Evolutionary conservation across 2,888 invertebrate genomes (phyloP).

Genomic region (Incurvaria masculella): DNA sequence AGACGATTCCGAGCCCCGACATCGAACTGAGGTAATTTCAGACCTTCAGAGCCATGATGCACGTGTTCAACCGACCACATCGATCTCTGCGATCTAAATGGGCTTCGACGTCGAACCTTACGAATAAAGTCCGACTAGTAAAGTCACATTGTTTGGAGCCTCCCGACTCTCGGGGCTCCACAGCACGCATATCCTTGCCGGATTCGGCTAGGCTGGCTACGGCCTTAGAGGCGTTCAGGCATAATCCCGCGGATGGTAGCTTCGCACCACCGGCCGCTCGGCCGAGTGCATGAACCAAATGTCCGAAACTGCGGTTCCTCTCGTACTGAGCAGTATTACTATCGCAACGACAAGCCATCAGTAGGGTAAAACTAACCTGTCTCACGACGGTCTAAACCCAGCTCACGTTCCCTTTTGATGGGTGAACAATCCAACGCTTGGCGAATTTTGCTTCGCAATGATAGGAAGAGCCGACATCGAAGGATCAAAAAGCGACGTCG

Average conservation of each 20-base stretch:
- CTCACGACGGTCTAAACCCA: slow-evolving; percentile 65
- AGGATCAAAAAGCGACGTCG: slow-evolving; percentile 68
- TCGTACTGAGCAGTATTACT: slow-evolving; percentile 55
- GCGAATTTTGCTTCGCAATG: slow-evolving; percentile 70
- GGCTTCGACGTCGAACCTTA: slow-evolving; percentile 34
- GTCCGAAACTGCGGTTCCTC: slow-evolving; percentile 60
- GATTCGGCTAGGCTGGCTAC: slow-evolving; percentile 59
- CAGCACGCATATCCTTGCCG: slow-evolving; percentile 37
- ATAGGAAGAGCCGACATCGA: slow-evolving; percentile 75
- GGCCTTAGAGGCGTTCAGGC: slow-evolving; percentile 59
- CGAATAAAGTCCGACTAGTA: slow-evolving; percentile 27
- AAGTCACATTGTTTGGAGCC: slow-evolving; percentile 45
- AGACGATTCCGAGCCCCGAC: too few relatives aligned
- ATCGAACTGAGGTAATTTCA: slow-evolving; percentile 22
- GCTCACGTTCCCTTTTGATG: slow-evolving; percentile 64
- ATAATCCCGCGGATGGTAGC: slow-evolving; percentile 64
- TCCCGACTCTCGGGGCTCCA: slow-evolving; percentile 40
- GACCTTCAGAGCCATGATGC: slow-evolving; percentile 23
- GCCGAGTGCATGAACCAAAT: slow-evolving; percentile 60
- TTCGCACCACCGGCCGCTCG: slow-evolving; percentile 61
- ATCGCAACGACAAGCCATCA: slow-evolving; percentile 52
- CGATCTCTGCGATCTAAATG: slow-evolving; percentile 29
- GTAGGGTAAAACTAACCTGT: slow-evolving; percentile 62
- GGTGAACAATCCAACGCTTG: slow-evolving; percentile 72
- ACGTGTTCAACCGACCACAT: slow-evolving; percentile 26